Evolutionary conservation across 2,888 invertebrate species (phyloP), one percentile per base, ranked within the genome.

Genomic region (Dynastes hyllus): DNA sequence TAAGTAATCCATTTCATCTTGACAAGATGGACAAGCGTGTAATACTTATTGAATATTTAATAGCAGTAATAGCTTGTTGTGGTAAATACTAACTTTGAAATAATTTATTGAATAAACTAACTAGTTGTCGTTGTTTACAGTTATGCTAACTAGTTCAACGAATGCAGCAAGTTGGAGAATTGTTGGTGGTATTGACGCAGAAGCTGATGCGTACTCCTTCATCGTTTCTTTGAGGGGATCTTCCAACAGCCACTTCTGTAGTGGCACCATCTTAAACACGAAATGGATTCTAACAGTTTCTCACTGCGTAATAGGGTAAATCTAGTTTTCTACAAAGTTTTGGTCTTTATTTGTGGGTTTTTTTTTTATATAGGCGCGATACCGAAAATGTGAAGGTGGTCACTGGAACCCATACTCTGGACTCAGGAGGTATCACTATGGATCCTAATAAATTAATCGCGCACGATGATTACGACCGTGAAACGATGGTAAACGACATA

Each of bases 211-310:
- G 58, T 85, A 86, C 4, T 90, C 90, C 27, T 65, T 61, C 22
- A 22, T 61, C 27, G 61, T 22, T 22, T 61, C 61, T 2, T 29
- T 61, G 8, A 61, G 61, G 22, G 13, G n/a, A 50, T 9, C 22
- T 16, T 37, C 51, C 11, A 69, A 69, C 13, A 13, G 4, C 37
- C 32, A 55, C 51, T 71, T 71, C 22, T 55, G 51, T 27, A 32
- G 53, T 9, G 65, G 32, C 13, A 63, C n/a, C 16, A 53, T 53
- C 16, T 6, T 53, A 13, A 53, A 65, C 29, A 65, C 29, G 11
- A 32, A 82, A 16, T 86, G 87, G 79, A 84, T 91, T 5, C 81
- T 91, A 13, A 90, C 91, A 0, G 91, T 91, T 6, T 91, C 91
- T 1, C 91, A 91, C 84, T 91, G 91, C 81, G 81, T 91, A 1